Evolutionary conservation across 2,797 vertebrate species (phyloP).

Genomic region (Rhinichthys osculus): DNA sequence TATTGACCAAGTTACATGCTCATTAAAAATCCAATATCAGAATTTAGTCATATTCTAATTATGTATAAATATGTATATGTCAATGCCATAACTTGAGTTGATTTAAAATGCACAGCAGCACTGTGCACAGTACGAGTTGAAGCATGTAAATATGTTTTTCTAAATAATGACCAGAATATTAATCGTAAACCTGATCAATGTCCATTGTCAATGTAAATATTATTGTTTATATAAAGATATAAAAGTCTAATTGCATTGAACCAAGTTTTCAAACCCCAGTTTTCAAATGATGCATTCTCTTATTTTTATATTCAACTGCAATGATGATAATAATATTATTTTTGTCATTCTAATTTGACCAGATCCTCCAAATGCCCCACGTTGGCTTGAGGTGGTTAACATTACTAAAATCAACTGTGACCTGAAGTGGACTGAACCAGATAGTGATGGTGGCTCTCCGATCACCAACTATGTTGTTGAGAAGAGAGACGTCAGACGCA

Average conservation of each 20-base stretch:
- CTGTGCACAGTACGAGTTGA: background rate
- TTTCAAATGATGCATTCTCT: background rate
- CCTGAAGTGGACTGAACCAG: slow-evolving; percentile 94
- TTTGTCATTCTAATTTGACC: slow-evolving; percentile 42
- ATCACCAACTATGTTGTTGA: slow-evolving; percentile 99
- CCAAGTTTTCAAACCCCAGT: background rate
- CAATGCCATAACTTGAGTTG: background rate
- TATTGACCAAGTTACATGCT: background rate
- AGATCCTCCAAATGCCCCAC: slow-evolving; percentile 93
- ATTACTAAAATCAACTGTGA: slow-evolving; percentile 92
- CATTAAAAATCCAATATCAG: background rate
- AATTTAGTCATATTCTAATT: background rate
- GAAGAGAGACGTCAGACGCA: slow-evolving; percentile 95
- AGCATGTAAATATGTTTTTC: background rate
- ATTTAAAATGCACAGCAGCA: background rate
- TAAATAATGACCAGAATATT: background rate
- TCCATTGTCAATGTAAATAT: background rate
- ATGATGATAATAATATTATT: background rate
- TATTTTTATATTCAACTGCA: background rate
- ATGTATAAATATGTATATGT: background rate
- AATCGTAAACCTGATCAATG: background rate
- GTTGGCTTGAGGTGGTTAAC: slow-evolving; percentile 96
- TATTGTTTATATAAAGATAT: background rate
- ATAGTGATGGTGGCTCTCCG: slow-evolving; percentile 93
- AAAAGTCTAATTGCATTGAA: background rate